phyloP scores from a whole-genome alignment of 2,113 vertebrate genomes.

The Bos javanicus region DNA sequence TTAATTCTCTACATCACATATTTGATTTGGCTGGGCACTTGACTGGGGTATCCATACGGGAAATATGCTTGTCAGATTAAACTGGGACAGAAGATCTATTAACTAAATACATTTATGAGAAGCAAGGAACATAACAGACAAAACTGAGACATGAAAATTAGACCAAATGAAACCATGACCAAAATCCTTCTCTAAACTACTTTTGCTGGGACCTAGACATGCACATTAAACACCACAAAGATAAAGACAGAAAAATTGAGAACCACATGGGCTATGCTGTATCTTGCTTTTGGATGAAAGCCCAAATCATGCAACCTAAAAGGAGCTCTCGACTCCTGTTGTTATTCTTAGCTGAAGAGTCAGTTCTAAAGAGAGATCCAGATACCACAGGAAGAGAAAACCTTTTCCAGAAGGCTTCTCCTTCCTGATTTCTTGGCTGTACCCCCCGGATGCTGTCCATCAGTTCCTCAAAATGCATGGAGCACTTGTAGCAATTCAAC shows the following conservation, averaged over 20 bases:
- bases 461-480: background rate
- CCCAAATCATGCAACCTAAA: constrained; percentile 28
- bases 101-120: background rate
- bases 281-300: constrained; percentile 19
- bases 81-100: background rate
- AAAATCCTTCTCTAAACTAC: background rate
- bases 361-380: background rate
- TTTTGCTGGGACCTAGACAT: background rate
- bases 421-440: background rate
- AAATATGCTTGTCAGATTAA: constrained; percentile 25
- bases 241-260: constrained; percentile 24
- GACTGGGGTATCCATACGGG: background rate
- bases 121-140: background rate
- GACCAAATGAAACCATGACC: background rate
- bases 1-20: background rate
- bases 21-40: background rate
- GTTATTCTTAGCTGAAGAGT: constrained; percentile 17
- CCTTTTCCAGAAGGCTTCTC: background rate
- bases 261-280: background rate
- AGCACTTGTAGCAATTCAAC: background rate
- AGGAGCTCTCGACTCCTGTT: background rate
- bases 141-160: background rate
- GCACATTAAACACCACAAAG: background rate
- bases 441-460: background rate
- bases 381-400: background rate